Evolutionary conservation across 2,888 invertebrate species (phyloP), one percentile per base, ranked within the genome.

Genomic region (Stenodema calcarata): DNA sequence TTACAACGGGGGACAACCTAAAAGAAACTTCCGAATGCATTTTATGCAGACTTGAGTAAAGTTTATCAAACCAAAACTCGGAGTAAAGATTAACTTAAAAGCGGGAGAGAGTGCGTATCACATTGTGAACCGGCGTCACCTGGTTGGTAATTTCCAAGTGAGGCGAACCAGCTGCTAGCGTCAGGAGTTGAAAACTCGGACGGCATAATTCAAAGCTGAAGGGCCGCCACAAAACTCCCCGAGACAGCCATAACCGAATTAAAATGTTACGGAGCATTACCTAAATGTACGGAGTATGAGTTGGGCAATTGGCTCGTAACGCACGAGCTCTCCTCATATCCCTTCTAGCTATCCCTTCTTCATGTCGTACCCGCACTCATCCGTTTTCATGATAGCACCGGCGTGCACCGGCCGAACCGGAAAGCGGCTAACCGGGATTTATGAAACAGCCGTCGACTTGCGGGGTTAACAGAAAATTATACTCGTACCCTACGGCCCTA

Each of bases 251-350:
- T 82, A 82, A 82, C 82, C 69, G 42, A 82, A 82, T 82, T 82
- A 82, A 82, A 82, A 69, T 82, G 82, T 82, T 82, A 82, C 82
- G 82, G 69, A 27, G 82, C 82, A 82, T 82, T 82, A 82, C 82
- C 69, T 82, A 69, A 82, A 82, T 82, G 69, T 82, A 82, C 82
- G 28, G 82, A 82, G 27, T n/a, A n/a, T 69, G 69, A 82, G 80
- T 80, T 80, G 69, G 69, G 82, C 82, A 82, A 82, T 82, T 82
- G 62, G 82, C 82, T n/a, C 82, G 27, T 80, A 80, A 80, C 80
- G 28, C 80, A 80, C 80, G 80, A 47, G 18, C 78, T 27, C 41
- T 12, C 78, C 27, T 41, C n/a, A n/a, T n/a, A n/a, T n/a, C n/a
- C n/a, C n/a, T n/a, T n/a, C n/a, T n/a, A n/a, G n/a, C n/a, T n/a